Percentiles rank a stretch among this genome's conserved stretches.
Conservation (phyloP, 2,888 invertebrate genomes). For the Dysmachus trigonus region DNA sequence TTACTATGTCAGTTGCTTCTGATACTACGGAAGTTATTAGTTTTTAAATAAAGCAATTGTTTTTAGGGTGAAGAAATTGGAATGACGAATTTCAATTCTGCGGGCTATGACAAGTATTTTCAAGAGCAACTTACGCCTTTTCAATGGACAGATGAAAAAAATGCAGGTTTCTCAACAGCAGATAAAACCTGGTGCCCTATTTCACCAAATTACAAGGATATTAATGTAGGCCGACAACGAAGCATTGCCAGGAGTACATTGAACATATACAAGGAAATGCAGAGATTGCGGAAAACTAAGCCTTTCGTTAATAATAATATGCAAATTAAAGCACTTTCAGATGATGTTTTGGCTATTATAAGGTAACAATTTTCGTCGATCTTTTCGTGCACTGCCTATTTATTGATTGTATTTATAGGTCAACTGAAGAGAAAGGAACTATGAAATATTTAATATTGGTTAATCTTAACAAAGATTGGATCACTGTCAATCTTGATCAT, state of each 20-base stretch:
- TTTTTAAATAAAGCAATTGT: slow-evolving; percentile 66
- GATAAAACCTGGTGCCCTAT: slow-evolving; percentile 62
- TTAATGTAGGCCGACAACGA: slow-evolving; percentile 69
- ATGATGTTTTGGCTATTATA: slow-evolving; percentile 65
- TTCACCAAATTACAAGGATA: slow-evolving; percentile 67
- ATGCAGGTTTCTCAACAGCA: slow-evolving; percentile 59
- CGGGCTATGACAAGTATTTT: slow-evolving; percentile 71
- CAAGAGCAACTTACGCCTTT: slow-evolving; percentile 71
- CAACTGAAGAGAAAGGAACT: neutral
- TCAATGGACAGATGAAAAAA: slow-evolving; percentile 68
- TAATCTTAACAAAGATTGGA: slow-evolving; percentile 63
- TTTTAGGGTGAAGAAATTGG: slow-evolving; percentile 83
- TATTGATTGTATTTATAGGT: too few relatives aligned
- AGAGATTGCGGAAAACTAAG: slow-evolving; percentile 63
- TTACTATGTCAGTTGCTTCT: slow-evolving; percentile 75
- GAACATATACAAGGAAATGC: slow-evolving; percentile 69
- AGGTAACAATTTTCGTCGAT: slow-evolving; percentile 55
- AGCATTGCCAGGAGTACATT: slow-evolving; percentile 66
- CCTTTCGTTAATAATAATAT: slow-evolving; percentile 68
- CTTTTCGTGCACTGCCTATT: neutral
- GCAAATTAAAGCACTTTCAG: slow-evolving; percentile 66
- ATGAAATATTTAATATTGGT: slow-evolving; percentile 57
- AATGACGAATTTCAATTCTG: slow-evolving; percentile 77
- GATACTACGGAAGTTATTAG: neutral
- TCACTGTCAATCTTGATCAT: slow-evolving; percentile 60